A percentile compares a stretch with the other conserved stretches of the same genome.
These are phyloP conservation scores for Silurus lanzhouensis DNA, from an alignment of 2,797 vertebrate species.

Conservation along the genomic window DNA sequence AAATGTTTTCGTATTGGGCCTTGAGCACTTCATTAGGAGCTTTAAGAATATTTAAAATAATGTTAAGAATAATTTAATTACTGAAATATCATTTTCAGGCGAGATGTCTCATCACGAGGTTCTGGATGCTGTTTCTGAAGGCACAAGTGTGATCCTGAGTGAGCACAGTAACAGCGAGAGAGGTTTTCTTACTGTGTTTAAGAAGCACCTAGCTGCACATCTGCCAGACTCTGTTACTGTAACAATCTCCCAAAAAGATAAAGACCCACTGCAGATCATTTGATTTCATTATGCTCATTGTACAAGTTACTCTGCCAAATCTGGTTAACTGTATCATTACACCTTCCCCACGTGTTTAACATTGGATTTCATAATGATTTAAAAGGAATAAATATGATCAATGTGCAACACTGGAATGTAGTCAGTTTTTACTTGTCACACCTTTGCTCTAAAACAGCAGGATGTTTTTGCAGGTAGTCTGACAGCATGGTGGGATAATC, in stretches of 20 bases:
- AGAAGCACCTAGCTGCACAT: slow-evolving; percentile 70
- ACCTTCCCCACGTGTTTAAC: background rate
- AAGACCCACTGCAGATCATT: slow-evolving; percentile 85
- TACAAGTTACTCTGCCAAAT: background rate
- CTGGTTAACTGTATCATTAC: background rate
- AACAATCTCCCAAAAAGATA: slow-evolving; percentile 80
- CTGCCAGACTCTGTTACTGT: slow-evolving; percentile 78
- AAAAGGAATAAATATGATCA: slow-evolving; percentile 14
- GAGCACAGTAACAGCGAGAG: slow-evolving; percentile 97
- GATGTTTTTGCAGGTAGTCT: slow-evolving; percentile 46
- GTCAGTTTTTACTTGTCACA: background rate
- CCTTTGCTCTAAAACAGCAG: slow-evolving; percentile 36
- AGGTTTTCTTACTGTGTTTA: slow-evolving; percentile 86
- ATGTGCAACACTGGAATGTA: background rate
- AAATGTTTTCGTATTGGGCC: background rate
- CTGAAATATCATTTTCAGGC: slow-evolving; percentile 68
- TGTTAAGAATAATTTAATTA: background rate
- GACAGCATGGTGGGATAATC: slow-evolving; percentile 55
- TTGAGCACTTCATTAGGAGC: background rate
- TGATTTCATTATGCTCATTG: slow-evolving; percentile 59
- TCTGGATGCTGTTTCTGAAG: slow-evolving; percentile 84
- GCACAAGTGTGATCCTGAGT: slow-evolving; percentile 87
- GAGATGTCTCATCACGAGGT: slow-evolving; percentile 97
- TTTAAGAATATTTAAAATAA: background rate
- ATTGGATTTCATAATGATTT: background rate